Evolutionary conservation across 2,113 vertebrate genomes (phyloP).

Genomic region (Neogobius melanostomus): DNA sequence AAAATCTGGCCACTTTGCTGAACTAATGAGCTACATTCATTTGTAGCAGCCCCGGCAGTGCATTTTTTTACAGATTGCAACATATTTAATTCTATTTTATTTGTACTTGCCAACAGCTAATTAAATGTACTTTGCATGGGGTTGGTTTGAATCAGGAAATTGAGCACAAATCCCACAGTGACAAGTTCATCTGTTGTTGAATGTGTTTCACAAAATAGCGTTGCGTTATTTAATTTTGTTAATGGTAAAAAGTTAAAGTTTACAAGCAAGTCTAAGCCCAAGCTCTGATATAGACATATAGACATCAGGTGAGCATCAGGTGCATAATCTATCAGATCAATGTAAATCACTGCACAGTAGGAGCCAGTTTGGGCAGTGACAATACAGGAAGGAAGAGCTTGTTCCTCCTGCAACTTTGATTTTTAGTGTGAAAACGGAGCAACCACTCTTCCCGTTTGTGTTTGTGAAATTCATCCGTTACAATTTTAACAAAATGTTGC

Average conservation of each 20-base stretch:
- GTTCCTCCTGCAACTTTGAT: neutral
- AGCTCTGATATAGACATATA: neutral
- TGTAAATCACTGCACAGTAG: neutral
- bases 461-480: neutral
- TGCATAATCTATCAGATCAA: neutral
- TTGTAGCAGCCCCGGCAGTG: conserved; percentile 41
- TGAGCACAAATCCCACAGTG: neutral
- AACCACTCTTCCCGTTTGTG: neutral
- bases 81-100: conserved; percentile 23
- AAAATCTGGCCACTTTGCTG: conserved; percentile 48
- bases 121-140: conserved; percentile 22
- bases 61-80: conserved; percentile 48
- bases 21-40: conserved; percentile 28
- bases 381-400: neutral
- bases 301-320: neutral
- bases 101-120: conserved; percentile 10
- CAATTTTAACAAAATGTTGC: conserved; percentile 1
- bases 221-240: neutral
- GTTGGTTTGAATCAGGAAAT: conserved; percentile 12
- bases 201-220: neutral
- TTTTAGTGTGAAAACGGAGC: neutral
- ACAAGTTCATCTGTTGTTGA: neutral
- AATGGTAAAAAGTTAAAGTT: neutral
- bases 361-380: neutral
- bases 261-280: neutral